Evolutionary conservation across 2,113 vertebrate species (phyloP).

Genomic region (Hippopotamus amphibius): DNA sequence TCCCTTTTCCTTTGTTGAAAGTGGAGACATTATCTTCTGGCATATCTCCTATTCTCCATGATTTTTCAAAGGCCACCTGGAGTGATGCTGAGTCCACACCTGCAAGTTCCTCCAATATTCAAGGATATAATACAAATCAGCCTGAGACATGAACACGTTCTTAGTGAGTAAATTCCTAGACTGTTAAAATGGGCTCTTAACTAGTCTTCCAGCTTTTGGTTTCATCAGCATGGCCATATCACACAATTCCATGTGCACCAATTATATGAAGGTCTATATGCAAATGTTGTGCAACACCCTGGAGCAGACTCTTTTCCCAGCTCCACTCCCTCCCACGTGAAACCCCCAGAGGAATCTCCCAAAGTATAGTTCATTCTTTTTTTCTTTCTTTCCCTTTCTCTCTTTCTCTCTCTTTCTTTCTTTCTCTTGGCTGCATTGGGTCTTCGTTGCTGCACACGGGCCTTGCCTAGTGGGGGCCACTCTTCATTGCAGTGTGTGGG

Average conservation of each 20-base stretch:
- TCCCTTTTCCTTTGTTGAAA: background rate
- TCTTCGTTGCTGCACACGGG: no score
- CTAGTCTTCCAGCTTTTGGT: background rate
- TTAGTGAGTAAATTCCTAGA: background rate
- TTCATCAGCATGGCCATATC: background rate
- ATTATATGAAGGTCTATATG: background rate
- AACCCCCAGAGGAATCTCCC: background rate
- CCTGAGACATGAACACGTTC: background rate
- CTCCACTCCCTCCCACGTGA: no score
- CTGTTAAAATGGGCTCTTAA: background rate
- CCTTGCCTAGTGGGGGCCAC: no score
- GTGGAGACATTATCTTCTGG: background rate
- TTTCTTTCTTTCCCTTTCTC: no score
- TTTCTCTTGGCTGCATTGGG: no score
- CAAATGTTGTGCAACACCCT: background rate
- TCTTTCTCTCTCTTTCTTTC: no score
- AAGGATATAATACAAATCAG: background rate
- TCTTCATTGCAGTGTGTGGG: no score
- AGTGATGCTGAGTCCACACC: background rate
- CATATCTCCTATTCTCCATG: background rate
- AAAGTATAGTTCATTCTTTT: background rate
- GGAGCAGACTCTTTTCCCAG: background rate
- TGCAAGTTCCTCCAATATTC: background rate
- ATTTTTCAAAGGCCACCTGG: background rate
- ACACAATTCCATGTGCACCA: background rate